A percentile compares a stretch with the other conserved stretches of the same genome.
Evolutionary conservation across 2,888 invertebrate genomes (phyloP).

Genomic region (Rhyacophila evoluta): DNA sequence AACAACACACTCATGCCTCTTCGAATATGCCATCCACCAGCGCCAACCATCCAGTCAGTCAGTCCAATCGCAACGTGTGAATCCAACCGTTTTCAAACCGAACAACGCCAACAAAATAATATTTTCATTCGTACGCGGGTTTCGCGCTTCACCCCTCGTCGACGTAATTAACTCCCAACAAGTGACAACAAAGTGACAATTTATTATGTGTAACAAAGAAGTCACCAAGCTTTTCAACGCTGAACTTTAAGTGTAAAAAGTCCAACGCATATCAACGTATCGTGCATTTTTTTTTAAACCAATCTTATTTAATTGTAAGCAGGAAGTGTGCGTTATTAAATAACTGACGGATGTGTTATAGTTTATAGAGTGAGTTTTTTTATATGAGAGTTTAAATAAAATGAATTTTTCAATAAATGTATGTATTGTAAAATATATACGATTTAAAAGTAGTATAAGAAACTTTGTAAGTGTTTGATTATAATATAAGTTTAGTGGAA

Average conservation of each 20-base stretch:
- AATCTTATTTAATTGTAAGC: not conserved
- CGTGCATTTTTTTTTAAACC: not conserved
- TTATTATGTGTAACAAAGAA: too few relatives aligned
- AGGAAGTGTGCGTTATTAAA: too few relatives aligned
- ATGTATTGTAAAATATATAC: too few relatives aligned
- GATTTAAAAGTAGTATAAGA: too few relatives aligned
- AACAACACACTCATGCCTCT: slow-evolving; percentile 10
- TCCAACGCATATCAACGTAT: not conserved
- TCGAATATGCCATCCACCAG: not conserved
- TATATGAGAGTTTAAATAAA: too few relatives aligned
- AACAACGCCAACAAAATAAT: not conserved
- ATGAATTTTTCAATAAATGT: too few relatives aligned
- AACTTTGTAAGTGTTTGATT: too few relatives aligned
- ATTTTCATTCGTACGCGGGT: not conserved
- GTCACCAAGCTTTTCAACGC: too few relatives aligned
- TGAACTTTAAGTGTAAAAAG: not conserved
- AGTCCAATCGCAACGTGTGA: not conserved
- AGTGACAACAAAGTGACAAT: too few relatives aligned
- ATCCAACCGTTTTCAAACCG: not conserved
- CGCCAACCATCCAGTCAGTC: not conserved
- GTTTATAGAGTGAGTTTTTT: too few relatives aligned
- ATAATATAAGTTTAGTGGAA: too few relatives aligned
- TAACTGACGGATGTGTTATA: too few relatives aligned
- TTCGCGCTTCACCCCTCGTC: not conserved
- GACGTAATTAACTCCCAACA: not conserved